phyloP scores from a whole-genome alignment of 1,140 invertebrate genomes.

The Amphibalanus amphitrite region DNA sequence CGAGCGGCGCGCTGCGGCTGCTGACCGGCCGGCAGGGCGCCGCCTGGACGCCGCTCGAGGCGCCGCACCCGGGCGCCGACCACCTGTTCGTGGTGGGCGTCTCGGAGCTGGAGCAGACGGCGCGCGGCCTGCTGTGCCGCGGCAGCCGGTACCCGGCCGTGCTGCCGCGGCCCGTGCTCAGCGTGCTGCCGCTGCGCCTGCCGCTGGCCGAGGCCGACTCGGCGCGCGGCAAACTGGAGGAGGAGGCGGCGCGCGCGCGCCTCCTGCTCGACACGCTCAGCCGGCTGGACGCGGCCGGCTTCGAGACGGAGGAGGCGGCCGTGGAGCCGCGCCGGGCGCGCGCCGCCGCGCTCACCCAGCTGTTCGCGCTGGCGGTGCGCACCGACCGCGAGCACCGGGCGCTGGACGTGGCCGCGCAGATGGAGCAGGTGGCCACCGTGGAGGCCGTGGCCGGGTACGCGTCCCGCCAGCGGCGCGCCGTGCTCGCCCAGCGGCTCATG shows the following conservation, averaged over 20 bases:
- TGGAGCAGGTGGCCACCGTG: conserved; percentile 53
- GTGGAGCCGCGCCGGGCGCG: neutral
- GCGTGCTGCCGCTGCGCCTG: conserved; percentile 40
- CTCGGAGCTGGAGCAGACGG: conserved; percentile 51
- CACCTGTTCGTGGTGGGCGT: conserved; percentile 62
- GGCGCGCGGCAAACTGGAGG: conserved; percentile 67
- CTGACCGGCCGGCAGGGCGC: neutral
- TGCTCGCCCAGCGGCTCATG: conserved; percentile 45
- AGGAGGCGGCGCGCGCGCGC: conserved; percentile 42
- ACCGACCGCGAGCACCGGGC: conserved; percentile 69
- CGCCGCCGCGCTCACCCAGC: conserved; percentile 4
- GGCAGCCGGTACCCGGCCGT: conserved; percentile 70
- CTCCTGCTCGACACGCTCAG: conserved; percentile 18
- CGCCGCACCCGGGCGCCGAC: conserved; percentile 30
- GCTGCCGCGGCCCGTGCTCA: conserved; percentile 59
- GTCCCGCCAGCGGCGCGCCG: conserved; percentile 47
- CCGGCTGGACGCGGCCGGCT: conserved; percentile 23
- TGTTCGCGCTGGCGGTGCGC: conserved; percentile 53
- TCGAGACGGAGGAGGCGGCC: conserved; percentile 18
- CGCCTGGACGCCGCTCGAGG: neutral
- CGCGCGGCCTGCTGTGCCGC: conserved; percentile 69
- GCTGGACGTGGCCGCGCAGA: conserved; percentile 64
- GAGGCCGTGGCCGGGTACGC: conserved; percentile 77
- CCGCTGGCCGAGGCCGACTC: conserved; percentile 62
- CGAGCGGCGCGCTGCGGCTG: neutral